Base-by-base conservation (phyloP, 2,113 vertebrate species). In the Azemiops feae region DNA sequence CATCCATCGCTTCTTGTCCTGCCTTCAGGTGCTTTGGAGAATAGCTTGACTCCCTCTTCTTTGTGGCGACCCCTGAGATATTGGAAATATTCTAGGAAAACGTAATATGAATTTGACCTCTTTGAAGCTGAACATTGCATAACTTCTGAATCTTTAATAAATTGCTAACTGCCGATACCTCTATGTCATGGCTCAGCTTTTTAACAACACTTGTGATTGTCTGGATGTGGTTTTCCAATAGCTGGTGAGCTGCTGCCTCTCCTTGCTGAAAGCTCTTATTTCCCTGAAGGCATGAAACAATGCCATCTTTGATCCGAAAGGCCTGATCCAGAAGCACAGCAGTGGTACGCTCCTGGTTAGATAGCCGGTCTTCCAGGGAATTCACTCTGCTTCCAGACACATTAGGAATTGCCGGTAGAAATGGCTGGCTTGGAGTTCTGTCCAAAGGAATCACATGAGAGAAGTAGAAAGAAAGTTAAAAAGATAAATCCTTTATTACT, bases 221-320 rank as follows among this genome's bases (percentile, higher is more conserved):
- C 93, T 98, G 97, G 93, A 98, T 97, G 93, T 98, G 98, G 88
- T 96, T 98, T 96, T 98, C 98, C 95, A 99, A 97, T 81, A 98
- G 96, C 90, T 94, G 97, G 91, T 91, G 96, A 45, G 98, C 98
- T 88, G 97, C 90, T 0, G 92, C 81, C 92, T 98, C 97, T 1
- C 96, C 95, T 6, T 97, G 97, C 69, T 95, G 89, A 7, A 95
- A 98, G 88, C 96, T 95, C 0, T 97, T 96, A 16, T 95, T 96
- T 43, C 96, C 96, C 50, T 95, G 96, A 39, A 98, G 96, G 91
- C 91, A 97, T 55, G 96, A 94, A 39, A 97, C 85, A 34, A 98
- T 96, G 91, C 98, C 97, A 0, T 98, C 98, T 95, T 98, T 98
- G 95, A 98, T 98, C 86, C 74, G 97, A 93, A 98, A 97, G 39